Conservation (phyloP, 1,140 invertebrate genomes). For the Arctopsyche grandis region DNA sequence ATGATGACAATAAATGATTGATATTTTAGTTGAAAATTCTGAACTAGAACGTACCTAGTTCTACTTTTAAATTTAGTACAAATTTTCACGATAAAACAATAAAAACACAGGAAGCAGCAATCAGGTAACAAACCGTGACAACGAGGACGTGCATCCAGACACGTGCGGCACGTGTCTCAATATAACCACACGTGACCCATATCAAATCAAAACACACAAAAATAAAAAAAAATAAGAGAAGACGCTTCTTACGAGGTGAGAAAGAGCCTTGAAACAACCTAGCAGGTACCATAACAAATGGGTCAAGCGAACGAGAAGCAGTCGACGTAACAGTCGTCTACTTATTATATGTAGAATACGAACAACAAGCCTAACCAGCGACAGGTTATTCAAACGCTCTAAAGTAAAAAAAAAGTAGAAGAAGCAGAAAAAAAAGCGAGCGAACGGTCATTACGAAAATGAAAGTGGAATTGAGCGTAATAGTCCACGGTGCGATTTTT, state of each 20-base stretch:
- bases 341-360: background rate
- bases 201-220: background rate
- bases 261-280: constrained; percentile 4
- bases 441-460: constrained; percentile 7
- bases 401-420: background rate
- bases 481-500: constrained; percentile 15
- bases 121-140: too few relatives aligned
- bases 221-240: background rate
- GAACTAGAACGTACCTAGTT: too few relatives aligned
- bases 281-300: background rate
- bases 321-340: constrained; percentile 1
- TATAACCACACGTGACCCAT: background rate
- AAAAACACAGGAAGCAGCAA: too few relatives aligned
- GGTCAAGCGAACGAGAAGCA: constrained; percentile 18
- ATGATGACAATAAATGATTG: too few relatives aligned
- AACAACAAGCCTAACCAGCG: background rate
- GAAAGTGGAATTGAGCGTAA: constrained; percentile 22
- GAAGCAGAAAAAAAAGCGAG: background rate
- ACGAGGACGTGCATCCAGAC: too few relatives aligned
- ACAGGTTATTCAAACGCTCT: background rate
- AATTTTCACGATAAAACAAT: too few relatives aligned
- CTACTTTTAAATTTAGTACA: too few relatives aligned
- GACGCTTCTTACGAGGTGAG: background rate
- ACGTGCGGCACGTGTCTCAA: too few relatives aligned
- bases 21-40: too few relatives aligned